Evolutionary conservation across 1,140 invertebrate genomes (phyloP).

Genomic region (Apocrypta bakeri): DNA sequence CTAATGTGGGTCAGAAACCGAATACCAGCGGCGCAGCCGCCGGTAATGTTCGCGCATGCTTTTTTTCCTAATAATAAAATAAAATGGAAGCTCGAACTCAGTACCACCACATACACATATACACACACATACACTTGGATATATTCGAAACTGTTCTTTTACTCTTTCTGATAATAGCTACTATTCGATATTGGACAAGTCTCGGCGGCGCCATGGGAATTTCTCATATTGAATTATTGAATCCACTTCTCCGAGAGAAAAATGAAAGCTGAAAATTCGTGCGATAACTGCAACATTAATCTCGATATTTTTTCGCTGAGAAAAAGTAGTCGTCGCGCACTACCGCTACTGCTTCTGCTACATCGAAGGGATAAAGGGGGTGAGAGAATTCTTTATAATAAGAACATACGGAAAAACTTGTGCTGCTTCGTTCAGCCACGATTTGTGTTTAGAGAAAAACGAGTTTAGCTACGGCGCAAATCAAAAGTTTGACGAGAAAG

Average conservation of each 20-base stretch:
- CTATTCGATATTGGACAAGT: neutral
- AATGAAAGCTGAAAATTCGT: neutral
- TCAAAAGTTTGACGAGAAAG: constrained; percentile 36
- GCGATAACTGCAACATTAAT: neutral
- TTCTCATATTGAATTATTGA: neutral
- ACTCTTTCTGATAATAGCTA: neutral
- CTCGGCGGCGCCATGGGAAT: neutral
- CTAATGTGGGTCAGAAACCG: neutral
- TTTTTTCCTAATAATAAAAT: neutral
- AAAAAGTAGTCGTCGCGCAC: neutral
- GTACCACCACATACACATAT: neutral
- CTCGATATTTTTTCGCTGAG: neutral
- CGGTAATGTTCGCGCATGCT: neutral
- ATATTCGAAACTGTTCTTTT: neutral
- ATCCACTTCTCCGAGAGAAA: neutral
- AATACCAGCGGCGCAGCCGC: neutral
- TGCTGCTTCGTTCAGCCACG: neutral
- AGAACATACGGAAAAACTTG: neutral
- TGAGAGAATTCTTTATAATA: neutral
- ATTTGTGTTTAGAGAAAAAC: neutral
- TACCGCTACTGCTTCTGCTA: neutral
- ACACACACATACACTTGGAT: neutral
- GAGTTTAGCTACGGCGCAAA: neutral
- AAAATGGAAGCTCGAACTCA: neutral
- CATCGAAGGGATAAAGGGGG: neutral